phyloP scores from a whole-genome alignment of 2,113 vertebrate species.

The Scatophagus argus region DNA sequence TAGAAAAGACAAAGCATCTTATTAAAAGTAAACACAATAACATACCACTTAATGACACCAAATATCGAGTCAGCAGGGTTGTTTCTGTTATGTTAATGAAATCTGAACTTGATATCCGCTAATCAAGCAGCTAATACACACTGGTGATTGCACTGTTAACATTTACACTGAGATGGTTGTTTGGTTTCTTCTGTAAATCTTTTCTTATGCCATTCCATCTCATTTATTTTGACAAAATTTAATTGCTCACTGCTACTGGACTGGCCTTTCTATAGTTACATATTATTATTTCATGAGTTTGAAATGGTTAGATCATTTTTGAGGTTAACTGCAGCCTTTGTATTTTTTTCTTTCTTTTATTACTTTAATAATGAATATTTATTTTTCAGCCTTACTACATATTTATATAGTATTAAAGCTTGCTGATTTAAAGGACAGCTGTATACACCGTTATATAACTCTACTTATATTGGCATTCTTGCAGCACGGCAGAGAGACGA shows the following conservation, averaged over 20 bases:
- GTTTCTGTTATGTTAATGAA: constrained; percentile 11
- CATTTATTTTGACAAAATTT: neutral
- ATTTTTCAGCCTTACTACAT: neutral
- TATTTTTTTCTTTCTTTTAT: neutral
- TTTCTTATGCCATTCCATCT: neutral
- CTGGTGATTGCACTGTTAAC: neutral
- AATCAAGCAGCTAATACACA: neutral
- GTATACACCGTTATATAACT: neutral
- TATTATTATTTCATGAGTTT: neutral
- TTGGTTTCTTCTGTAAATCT: neutral
- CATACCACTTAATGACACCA: neutral
- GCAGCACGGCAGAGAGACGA: constrained; percentile 4
- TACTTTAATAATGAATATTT: neutral
- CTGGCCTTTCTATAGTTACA: neutral
- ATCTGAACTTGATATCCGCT: constrained; percentile 24
- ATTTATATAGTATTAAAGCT: neutral
- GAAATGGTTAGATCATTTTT: neutral
- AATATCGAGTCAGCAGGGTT: neutral
- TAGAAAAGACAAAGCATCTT: neutral
- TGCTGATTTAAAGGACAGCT: constrained; percentile 2
- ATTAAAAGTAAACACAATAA: neutral
- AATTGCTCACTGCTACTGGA: constrained; percentile 6
- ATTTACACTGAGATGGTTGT: constrained; percentile 5
- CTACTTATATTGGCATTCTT: neutral
- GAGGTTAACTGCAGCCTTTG: neutral